phyloP scores from a whole-genome alignment of 2,888 invertebrate species.

The Drosophila picticornis region DNA sequence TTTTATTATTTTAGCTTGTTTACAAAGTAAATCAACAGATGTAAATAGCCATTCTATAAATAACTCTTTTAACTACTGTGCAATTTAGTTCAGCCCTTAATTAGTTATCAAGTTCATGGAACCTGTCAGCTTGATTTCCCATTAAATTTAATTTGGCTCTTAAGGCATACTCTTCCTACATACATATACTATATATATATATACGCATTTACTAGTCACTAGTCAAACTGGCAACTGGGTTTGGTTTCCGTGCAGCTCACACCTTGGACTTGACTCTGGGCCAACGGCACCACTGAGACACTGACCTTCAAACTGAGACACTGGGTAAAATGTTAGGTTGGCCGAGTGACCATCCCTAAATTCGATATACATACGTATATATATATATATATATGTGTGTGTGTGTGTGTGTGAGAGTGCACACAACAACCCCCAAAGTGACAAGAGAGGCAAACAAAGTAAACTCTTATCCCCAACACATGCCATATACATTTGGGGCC shows the following conservation, averaged over 20 bases:
- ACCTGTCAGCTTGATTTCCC: not conserved
- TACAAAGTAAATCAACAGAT: not conserved
- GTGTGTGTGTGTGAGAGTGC: not conserved
- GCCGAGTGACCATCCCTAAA: constrained; percentile 37
- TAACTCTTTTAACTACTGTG: not conserved
- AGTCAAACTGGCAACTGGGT: constrained; percentile 21
- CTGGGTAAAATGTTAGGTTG: constrained; percentile 26
- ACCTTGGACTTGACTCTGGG: constrained; percentile 45
- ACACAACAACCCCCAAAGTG: constrained; percentile 13
- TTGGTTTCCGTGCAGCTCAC: constrained; percentile 22
- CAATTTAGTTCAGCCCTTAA: not conserved
- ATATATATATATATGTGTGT: not conserved
- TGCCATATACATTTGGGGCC: constrained; percentile 15
- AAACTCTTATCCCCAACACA: constrained; percentile 1
- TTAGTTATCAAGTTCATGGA: not conserved
- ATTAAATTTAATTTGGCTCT: not conserved
- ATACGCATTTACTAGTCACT: not conserved
- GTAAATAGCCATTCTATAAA: not conserved
- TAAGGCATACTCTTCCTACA: not conserved
- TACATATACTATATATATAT: no score
- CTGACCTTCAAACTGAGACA: constrained; percentile 56
- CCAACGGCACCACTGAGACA: constrained; percentile 41
- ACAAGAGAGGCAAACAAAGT: constrained; percentile 1
- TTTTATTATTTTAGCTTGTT: not conserved
- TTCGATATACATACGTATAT: constrained; percentile 6